Conservation (phyloP, 1,140 invertebrate genomes). For the Aporrectodea caliginosa region DNA sequence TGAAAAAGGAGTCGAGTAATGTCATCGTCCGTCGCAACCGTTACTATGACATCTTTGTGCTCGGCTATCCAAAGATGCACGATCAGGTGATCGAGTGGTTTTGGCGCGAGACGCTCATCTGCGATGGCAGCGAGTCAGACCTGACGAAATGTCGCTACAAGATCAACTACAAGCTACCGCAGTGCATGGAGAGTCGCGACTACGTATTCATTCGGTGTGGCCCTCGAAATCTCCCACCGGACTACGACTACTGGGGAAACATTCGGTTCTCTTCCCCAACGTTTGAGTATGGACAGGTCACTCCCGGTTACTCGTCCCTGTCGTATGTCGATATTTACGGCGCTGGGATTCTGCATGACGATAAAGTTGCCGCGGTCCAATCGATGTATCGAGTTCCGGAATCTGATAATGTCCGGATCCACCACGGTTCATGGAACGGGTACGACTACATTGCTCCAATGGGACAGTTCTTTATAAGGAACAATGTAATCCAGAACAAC, state of each 20-base stretch:
- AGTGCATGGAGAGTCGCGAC: conserved; percentile 66
- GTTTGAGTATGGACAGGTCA: conserved; percentile 72
- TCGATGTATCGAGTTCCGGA: conserved; percentile 68
- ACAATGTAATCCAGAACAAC: conserved; percentile 71
- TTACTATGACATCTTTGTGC: conserved; percentile 50
- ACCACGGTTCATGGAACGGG: conserved; percentile 80
- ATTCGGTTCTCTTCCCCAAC: conserved; percentile 82
- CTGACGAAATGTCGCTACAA: conserved; percentile 46
- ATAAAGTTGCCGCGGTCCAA: conserved; percentile 83
- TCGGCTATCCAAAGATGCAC: conserved; percentile 41
- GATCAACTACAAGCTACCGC: conserved; percentile 63
- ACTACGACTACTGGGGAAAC: conserved; percentile 89
- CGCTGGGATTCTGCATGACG: conserved; percentile 93
- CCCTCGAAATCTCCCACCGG: conserved; percentile 66
- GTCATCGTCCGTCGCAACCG: conserved; percentile 58
- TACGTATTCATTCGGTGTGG: conserved; percentile 94
- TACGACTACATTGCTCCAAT: conserved; percentile 85
- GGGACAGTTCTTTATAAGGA: conserved; percentile 54
- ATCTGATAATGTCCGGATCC: conserved; percentile 77
- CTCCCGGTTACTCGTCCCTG: conserved; percentile 63
- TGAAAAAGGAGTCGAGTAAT: conserved; percentile 86
- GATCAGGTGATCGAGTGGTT: conserved; percentile 58
- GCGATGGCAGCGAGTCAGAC: conserved; percentile 72
- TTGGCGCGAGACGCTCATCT: conserved; percentile 88
- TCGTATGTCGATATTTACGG: conserved; percentile 82